phyloP scores from a whole-genome alignment of 2,797 vertebrate species.

The Lacerta agilis region DNA sequence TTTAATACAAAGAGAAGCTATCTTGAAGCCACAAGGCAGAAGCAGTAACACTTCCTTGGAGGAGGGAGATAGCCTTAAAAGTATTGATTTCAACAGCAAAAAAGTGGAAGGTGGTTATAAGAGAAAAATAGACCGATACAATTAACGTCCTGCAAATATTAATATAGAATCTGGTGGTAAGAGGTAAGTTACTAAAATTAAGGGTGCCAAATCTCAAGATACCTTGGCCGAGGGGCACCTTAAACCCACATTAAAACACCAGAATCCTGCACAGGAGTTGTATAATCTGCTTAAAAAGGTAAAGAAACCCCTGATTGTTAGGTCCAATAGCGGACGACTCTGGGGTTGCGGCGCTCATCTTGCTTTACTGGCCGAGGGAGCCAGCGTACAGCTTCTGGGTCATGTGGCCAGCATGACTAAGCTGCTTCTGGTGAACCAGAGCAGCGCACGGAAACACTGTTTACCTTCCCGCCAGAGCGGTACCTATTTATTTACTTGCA shows the following conservation, averaged over 20 bases:
- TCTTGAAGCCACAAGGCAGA: conserved; percentile 52
- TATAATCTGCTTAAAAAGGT: no score
- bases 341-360: no score
- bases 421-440: no score
- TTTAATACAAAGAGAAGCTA: background rate
- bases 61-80: background rate
- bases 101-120: background rate
- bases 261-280: background rate
- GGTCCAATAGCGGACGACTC: no score
- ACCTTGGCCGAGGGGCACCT: background rate
- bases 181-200: background rate
- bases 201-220: background rate
- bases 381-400: no score
- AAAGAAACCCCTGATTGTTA: no score
- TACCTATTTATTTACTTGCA: no score
- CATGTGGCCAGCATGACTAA: no score
- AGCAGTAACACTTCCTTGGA: conserved; percentile 5
- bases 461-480: no score
- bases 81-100: background rate
- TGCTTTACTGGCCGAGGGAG: no score
- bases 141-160: background rate
- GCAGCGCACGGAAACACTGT: no score
- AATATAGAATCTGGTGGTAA: background rate
- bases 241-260: background rate
- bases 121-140: background rate